These are phyloP conservation scores for Parasteatoda lunata DNA, from an alignment of 2,888 invertebrate species.

Conservation along the genomic window DNA sequence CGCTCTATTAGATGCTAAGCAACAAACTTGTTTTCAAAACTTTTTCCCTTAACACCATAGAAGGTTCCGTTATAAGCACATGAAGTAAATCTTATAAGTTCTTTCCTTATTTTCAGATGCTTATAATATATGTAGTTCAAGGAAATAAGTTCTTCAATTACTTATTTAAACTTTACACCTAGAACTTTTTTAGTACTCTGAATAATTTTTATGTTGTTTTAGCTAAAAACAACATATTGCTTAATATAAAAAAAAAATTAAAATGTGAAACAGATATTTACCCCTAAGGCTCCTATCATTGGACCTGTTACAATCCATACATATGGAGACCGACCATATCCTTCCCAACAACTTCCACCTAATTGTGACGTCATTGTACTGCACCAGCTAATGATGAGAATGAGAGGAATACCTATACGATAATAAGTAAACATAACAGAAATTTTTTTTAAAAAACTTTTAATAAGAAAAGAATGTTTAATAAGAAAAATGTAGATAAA, in stretches of 20 bases:
- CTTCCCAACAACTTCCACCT: conserved; percentile 72
- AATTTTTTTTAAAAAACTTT: neutral
- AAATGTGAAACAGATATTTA: conserved; percentile 66
- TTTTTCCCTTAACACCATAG: too few relatives aligned
- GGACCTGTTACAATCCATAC: conserved; percentile 73
- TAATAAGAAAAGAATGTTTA: neutral
- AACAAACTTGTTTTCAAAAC: too few relatives aligned
- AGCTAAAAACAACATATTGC: neutral
- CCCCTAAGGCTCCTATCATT: conserved; percentile 73
- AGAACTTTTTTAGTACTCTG: too few relatives aligned
- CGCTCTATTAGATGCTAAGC: too few relatives aligned
- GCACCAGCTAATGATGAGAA: conserved; percentile 76
- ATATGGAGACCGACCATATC: conserved; percentile 72
- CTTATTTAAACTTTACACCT: too few relatives aligned
- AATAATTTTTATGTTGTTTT: too few relatives aligned
- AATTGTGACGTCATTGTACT: conserved; percentile 72
- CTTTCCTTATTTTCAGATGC: too few relatives aligned
- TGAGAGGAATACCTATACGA: conserved; percentile 75
- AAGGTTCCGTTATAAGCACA: too few relatives aligned
- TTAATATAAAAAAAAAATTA: neutral
- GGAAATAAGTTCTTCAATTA: too few relatives aligned
- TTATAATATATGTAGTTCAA: too few relatives aligned
- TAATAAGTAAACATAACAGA: neutral
- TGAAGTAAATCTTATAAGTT: too few relatives aligned
- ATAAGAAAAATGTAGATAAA: neutral